Percentiles rank a stretch among this genome's conserved stretches.
Evolutionary conservation across 2,113 vertebrate genomes (phyloP).

Genomic region (Suricata suricatta): DNA sequence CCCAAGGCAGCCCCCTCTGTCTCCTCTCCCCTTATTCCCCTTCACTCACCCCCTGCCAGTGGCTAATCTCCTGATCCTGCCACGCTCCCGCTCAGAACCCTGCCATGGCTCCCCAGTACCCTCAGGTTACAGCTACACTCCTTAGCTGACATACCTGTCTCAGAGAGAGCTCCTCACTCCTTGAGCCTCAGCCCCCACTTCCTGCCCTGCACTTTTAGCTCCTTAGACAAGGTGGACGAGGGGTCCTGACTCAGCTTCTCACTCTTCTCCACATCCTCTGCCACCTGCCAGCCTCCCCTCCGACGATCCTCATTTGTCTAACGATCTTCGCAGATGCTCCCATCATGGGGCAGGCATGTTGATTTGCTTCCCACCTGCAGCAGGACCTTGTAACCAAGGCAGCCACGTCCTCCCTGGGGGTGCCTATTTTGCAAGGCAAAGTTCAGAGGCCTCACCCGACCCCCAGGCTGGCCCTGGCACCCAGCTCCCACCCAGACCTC

Average conservation of each 20-base stretch:
- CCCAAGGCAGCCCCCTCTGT: background rate
- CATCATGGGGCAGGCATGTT: fast-evolving
- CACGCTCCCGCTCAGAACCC: background rate
- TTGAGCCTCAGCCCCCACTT: background rate
- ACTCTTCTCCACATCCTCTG: background rate
- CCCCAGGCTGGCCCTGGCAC: fast-evolving
- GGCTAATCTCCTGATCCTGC: background rate
- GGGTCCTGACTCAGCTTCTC: background rate
- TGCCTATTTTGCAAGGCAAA: slow-evolving; percentile 61
- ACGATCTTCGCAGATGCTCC: background rate
- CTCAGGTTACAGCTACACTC: background rate
- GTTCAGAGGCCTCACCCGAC: background rate
- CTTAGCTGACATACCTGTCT: background rate
- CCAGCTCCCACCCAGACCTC: background rate
- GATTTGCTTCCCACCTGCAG: slow-evolving; percentile 28
- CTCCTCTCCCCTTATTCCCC: background rate
- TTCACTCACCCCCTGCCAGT: background rate
- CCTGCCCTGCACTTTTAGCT: background rate
- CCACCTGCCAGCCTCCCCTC: background rate
- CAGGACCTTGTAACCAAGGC: background rate
- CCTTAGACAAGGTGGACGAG: background rate
- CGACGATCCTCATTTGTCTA: background rate
- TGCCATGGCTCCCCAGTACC: background rate
- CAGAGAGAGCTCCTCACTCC: background rate
- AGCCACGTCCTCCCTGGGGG: background rate